Conservation (phyloP, 1,140 invertebrate species). For the Littorina saxatilis region DNA sequence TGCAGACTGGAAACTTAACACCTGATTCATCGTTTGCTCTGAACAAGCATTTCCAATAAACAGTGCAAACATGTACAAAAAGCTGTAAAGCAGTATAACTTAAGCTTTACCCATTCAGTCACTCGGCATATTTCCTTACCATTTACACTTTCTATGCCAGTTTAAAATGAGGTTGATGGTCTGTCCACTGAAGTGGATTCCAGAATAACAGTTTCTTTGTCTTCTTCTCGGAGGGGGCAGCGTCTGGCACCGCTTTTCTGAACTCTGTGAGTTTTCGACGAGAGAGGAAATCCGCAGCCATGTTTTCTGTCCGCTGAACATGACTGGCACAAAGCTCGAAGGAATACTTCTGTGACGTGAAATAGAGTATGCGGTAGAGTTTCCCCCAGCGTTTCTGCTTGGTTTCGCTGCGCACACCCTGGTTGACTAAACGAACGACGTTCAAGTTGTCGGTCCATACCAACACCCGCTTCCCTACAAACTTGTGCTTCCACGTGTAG, state of each 20-base stretch:
- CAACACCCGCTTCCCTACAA: conserved; percentile 51
- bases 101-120: too few relatives aligned
- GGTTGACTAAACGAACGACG: conserved; percentile 48
- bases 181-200: conserved; percentile 13
- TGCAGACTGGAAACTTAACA: too few relatives aligned
- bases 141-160: too few relatives aligned
- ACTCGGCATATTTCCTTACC: too few relatives aligned
- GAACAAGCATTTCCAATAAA: too few relatives aligned
- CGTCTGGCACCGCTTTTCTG: conserved; percentile 50
- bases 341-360: conserved; percentile 45
- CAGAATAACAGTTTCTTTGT: conserved; percentile 60
- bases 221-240: conserved; percentile 50
- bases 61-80: too few relatives aligned
- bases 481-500: conserved; percentile 65
- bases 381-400: conserved; percentile 13
- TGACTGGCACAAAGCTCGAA: conserved; percentile 51
- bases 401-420: conserved; percentile 30
- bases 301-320: conserved; percentile 51
- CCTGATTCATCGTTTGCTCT: too few relatives aligned
- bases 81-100: too few relatives aligned
- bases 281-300: conserved; percentile 56
- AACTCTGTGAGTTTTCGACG: conserved; percentile 49
- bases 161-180: too few relatives aligned
- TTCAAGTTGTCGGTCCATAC: conserved; percentile 52
- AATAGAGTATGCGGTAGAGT: conserved; percentile 43